phyloP scores from a whole-genome alignment of 2,113 vertebrate species.

The Rallus limicola region DNA sequence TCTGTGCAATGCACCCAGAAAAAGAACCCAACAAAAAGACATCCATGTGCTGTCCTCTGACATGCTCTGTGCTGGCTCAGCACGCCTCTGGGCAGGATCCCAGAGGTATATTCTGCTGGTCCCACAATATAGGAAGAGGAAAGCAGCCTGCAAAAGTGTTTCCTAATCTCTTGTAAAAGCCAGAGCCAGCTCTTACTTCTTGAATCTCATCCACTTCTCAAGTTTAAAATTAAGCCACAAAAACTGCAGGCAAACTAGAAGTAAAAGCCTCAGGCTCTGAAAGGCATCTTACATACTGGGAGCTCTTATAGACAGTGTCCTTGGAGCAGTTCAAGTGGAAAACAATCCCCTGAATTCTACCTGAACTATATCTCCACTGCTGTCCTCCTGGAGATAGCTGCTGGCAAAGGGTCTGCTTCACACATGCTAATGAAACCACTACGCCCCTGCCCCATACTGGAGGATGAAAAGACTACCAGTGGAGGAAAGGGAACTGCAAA shows the following conservation, averaged over 20 bases:
- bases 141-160: slow-evolving; percentile 9
- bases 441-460: background rate
- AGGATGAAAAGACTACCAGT: background rate
- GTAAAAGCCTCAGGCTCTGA: background rate
- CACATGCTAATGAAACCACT: background rate
- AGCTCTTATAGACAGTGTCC: background rate
- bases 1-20: background rate
- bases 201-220: slow-evolving; percentile 9
- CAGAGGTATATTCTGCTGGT: background rate
- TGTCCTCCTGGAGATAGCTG: background rate
- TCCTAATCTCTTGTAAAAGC: slow-evolving; percentile 57
- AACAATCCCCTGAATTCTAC: background rate
- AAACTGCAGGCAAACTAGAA: background rate
- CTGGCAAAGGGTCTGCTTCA: background rate
- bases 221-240: background rate
- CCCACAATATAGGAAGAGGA: background rate
- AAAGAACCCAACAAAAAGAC: background rate
- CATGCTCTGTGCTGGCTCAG: background rate
- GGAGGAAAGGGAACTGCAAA: background rate
- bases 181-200: slow-evolving; percentile 34
- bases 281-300: background rate
- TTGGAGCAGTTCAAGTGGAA: background rate
- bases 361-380: background rate
- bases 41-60: background rate
- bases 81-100: background rate